Evolutionary conservation across 2,888 invertebrate genomes (phyloP).

Genomic region (Conistra vaccinii): DNA sequence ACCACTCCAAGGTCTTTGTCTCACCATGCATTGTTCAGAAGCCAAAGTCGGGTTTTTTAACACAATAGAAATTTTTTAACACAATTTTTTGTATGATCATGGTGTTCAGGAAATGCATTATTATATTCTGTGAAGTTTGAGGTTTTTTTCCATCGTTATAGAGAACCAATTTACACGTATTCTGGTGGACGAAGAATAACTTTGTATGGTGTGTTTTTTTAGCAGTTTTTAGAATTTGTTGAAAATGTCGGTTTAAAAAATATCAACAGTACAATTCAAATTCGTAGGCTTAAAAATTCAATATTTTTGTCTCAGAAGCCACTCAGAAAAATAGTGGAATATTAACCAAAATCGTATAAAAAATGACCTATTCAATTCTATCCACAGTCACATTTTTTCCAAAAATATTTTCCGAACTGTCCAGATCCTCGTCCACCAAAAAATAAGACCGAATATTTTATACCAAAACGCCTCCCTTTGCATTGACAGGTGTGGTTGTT

Average conservation of each 20-base stretch:
- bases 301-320: not conserved
- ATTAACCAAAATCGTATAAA: not conserved
- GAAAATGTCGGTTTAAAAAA: not conserved
- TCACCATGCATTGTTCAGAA: slow-evolving; percentile 64
- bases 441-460: slow-evolving; percentile 46
- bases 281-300: not conserved
- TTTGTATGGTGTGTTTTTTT: too few species aligned
- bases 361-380: not conserved
- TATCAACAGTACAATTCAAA: not conserved
- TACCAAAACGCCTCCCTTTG: slow-evolving; percentile 23
- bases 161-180: not conserved
- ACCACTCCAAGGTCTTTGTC: slow-evolving; percentile 66
- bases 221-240: not conserved
- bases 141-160: not conserved
- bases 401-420: slow-evolving; percentile 11
- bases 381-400: not conserved
- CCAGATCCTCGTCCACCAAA: slow-evolving; percentile 12
- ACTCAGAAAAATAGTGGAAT: not conserved
- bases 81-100: slow-evolving; percentile 50
- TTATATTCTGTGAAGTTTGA: slow-evolving; percentile 8
- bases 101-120: slow-evolving; percentile 29
- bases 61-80: slow-evolving; percentile 59
- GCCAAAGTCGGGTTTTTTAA: slow-evolving; percentile 55
- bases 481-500: slow-evolving; percentile 51
- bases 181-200: too few species aligned